phyloP scores from a whole-genome alignment of 2,888 invertebrate species.

The Torymus auratus region DNA sequence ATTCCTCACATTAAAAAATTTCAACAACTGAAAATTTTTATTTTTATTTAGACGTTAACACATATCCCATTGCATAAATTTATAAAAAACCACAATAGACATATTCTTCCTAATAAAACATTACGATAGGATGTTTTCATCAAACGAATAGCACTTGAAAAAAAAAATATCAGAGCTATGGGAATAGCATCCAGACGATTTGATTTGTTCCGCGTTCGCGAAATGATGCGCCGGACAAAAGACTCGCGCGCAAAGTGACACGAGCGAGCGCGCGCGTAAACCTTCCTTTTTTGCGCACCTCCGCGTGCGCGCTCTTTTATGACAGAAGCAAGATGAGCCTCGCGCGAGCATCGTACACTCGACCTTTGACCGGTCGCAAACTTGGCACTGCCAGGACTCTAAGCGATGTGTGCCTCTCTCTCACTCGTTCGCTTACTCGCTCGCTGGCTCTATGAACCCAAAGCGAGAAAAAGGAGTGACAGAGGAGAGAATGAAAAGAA shows the following conservation, averaged over 20 bases:
- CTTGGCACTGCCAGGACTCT: conserved; percentile 1
- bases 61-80: no score
- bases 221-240: conserved; percentile 26
- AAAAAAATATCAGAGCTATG: no score
- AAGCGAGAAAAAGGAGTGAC: conserved; percentile 8
- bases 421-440: neutral
- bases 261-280: neutral
- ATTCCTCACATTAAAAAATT: no score
- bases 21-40: no score
- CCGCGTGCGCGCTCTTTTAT: conserved; percentile 12
- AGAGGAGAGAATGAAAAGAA: conserved; percentile 11
- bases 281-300: neutral
- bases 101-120: no score
- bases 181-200: neutral
- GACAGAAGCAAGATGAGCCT: conserved; percentile 3
- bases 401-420: conserved; percentile 1
- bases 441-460: neutral
- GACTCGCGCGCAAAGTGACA: conserved; percentile 3
- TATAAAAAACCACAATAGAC: no score
- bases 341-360: neutral
- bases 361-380: conserved; percentile 47
- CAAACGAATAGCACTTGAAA: no score
- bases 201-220: conserved; percentile 41
- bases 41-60: no score
- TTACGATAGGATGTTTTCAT: no score